Evolutionary conservation across 2,797 vertebrate genomes (phyloP).

Genomic region (Peromyscus aztecus): DNA sequence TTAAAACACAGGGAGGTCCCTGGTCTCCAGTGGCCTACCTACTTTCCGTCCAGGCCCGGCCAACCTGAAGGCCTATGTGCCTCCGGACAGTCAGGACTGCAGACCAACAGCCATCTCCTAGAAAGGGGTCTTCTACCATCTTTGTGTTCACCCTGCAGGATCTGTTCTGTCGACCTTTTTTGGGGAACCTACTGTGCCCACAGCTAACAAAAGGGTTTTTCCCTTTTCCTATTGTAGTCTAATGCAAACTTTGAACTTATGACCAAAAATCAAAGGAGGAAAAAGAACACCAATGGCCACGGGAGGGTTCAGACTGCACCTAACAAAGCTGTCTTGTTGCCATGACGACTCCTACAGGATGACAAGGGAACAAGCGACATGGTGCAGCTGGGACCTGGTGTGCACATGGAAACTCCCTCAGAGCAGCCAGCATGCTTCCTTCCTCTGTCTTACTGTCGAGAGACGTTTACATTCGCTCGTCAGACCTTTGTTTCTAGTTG

Average conservation of each 20-base stretch:
- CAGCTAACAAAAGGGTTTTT: not conserved
- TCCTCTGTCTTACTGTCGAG: not conserved
- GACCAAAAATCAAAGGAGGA: not conserved
- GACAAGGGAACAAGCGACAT: not conserved
- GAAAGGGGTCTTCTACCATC: not conserved
- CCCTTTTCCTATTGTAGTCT: not conserved
- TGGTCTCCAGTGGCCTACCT: not conserved
- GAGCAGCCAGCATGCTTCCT: not conserved
- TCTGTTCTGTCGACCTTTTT: not conserved
- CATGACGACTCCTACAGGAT: not conserved
- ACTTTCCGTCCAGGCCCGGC: not conserved
- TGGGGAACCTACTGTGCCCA: not conserved
- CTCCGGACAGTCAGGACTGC: no score
- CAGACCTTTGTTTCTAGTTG: not conserved
- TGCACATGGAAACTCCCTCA: not conserved
- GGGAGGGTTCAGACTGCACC: not conserved
- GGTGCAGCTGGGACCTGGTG: not conserved
- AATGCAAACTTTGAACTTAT: not conserved
- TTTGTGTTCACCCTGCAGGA: not conserved
- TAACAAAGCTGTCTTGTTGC: not conserved
- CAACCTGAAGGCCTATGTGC: not conserved
- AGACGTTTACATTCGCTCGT: not conserved
- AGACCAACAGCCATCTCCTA: not conserved
- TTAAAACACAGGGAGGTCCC: not conserved
- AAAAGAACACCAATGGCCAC: not conserved